Evolutionary conservation across 2,888 invertebrate species (phyloP).

Genomic region (Pterostichus niger): DNA sequence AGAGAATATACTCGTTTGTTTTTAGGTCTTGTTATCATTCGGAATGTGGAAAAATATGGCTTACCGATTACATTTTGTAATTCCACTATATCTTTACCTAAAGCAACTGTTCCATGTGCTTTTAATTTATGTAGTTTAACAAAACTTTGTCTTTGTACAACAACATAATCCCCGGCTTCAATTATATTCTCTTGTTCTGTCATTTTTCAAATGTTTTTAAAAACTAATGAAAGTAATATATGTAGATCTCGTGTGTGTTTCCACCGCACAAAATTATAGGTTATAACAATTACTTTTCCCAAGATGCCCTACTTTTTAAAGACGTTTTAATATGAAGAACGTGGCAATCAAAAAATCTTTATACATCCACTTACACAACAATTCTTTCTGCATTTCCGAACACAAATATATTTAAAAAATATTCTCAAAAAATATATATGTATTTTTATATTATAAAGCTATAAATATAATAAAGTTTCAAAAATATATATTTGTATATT

Average conservation of each 20-base stretch:
- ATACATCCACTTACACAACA: no score
- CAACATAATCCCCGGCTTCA: slow-evolving; percentile 85
- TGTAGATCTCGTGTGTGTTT: no score
- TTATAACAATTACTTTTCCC: background rate
- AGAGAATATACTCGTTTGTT: slow-evolving; percentile 79
- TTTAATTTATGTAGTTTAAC: slow-evolving; percentile 88
- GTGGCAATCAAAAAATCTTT: no score
- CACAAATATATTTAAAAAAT: background rate
- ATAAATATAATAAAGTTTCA: no score
- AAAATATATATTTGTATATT: slow-evolving; percentile 17
- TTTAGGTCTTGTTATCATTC: slow-evolving; percentile 83
- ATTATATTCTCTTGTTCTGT: slow-evolving; percentile 74
- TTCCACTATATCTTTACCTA: slow-evolving; percentile 86
- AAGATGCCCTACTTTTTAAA: no score
- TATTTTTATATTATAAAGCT: no score
- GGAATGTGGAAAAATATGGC: slow-evolving; percentile 87
- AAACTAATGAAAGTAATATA: background rate
- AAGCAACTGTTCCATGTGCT: slow-evolving; percentile 80
- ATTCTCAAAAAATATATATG: background rate
- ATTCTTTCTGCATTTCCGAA: no score
- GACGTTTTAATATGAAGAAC: no score
- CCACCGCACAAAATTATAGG: background rate
- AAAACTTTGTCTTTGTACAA: slow-evolving; percentile 88
- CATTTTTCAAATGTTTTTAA: slow-evolving; percentile 36
- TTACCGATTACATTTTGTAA: slow-evolving; percentile 84